phyloP scores from a whole-genome alignment of 1,140 invertebrate species.

The Euwallacea similis region DNA sequence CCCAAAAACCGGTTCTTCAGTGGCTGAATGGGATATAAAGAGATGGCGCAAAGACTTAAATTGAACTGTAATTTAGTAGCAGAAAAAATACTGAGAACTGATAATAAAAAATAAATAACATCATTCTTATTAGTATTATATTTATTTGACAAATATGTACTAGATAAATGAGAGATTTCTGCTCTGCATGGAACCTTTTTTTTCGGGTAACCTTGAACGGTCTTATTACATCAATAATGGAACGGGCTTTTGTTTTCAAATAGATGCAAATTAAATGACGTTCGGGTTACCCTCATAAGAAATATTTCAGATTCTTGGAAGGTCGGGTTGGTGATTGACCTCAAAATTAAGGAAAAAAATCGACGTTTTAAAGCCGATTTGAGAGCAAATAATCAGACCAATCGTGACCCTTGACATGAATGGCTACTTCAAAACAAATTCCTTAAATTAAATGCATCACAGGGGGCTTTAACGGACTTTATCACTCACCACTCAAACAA shows the following conservation, averaged over 20 bases:
- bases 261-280: conserved; percentile 1
- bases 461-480: too few species aligned
- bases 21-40: background rate
- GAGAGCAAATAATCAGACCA: conserved; percentile 32
- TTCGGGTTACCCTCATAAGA: background rate
- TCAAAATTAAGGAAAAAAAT: background rate
- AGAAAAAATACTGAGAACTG: too few species aligned
- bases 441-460: too few species aligned
- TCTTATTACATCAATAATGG: conserved; percentile 39
- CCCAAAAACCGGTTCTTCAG: conserved; percentile 33
- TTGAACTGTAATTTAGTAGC: too few species aligned
- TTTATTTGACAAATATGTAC: background rate
- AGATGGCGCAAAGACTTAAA: too few species aligned
- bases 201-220: conserved; percentile 43
- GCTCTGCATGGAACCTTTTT: conserved; percentile 6
- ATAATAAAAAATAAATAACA: too few species aligned
- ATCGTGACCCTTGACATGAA: conserved; percentile 46
- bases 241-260: conserved; percentile 30
- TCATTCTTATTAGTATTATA: conserved; percentile 6
- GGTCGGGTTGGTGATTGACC: background rate
- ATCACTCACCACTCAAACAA: too few species aligned
- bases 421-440: conserved; percentile 33
- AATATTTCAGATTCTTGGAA: background rate
- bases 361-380: conserved; percentile 25
- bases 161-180: conserved; percentile 7